Evolutionary conservation across 1,140 invertebrate species (phyloP), one percentile per base, ranked within the genome.

Genomic region (Bombus consobrinus): DNA sequence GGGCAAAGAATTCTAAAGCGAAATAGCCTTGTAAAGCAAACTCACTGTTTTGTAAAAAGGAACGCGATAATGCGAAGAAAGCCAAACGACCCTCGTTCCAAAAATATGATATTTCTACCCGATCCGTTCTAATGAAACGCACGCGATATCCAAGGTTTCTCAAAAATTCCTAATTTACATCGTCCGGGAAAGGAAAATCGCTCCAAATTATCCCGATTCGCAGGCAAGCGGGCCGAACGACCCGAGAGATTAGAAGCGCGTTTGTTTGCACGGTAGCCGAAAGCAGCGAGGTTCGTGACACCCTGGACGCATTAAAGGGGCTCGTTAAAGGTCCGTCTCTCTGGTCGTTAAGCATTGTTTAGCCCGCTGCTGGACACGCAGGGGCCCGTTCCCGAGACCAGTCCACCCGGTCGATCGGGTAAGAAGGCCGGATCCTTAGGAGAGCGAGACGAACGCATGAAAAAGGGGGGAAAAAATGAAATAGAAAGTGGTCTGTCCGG

Each of bases 401-500:
- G 92, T 93, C 90, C 81, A 74, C 72, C 80, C 64, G 79, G 76
- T 66, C 68, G 80, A 47, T 71, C 69, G 64, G 22, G 41, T 59
- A 39, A 32, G 39, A 78, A n/a, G 73, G 64, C 78, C 78, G 13
- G 78, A 53, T 69, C 78, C 43, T 80, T 53, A 34, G 18, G 12
- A 22, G 64, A 79, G 69, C 68, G 74, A 81, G 71, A 87, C 64
- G 75, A 39, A 74, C 77, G 85, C 62, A 59, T n/a, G 71, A 77
- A 81, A 81, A 39, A 69, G 41, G 59, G 77, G 39, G 28, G 85
- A 94, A 93, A 92, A 94, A 93, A 93, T 91, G 91, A 94, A 94
- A 94, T 94, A 94, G 94, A 95, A 95, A 95, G 94, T 94, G 93
- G 95, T 95, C 90, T 93, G 92, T 94, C 94, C 93, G 91, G 95